These are phyloP conservation scores for Sternotherus odoratus DNA, from an alignment of 2,797 vertebrate genomes.

Conservation along the genomic window DNA sequence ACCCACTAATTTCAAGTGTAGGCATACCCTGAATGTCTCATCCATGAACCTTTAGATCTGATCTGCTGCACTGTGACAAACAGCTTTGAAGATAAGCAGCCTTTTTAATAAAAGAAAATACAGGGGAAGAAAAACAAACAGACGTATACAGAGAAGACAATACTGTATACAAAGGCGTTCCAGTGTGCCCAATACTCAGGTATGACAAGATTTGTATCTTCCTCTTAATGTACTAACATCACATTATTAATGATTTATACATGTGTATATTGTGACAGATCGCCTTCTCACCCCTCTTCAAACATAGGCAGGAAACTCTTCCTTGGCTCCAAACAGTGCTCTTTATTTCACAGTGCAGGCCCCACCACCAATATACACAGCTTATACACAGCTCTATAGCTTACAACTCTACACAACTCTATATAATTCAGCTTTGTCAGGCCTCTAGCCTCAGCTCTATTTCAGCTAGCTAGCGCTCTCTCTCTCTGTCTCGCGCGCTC, in stretches of 20 bases:
- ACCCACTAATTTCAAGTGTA: neutral
- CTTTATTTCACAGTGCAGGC: no score
- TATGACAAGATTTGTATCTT: slow-evolving; percentile 6
- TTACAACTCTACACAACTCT: no score
- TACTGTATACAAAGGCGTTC: neutral
- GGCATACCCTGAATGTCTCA: neutral
- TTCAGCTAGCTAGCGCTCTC: no score
- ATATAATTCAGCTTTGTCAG: no score
- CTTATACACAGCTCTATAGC: no score
- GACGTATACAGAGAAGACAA: neutral
- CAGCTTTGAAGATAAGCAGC: slow-evolving; percentile 40
- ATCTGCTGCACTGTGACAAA: slow-evolving; percentile 23
- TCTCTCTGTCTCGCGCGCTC: no score
- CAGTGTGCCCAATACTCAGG: neutral
- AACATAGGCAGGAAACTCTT: no score
- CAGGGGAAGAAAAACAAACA: slow-evolving; percentile 2
- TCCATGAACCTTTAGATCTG: slow-evolving; percentile 10
- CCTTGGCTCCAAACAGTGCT: no score
- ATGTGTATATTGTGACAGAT: no score
- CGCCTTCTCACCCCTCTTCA: no score
- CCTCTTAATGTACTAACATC: slow-evolving; percentile 32
- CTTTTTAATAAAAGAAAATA: slow-evolving; percentile 45
- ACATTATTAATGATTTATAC: neutral
- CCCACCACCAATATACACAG: no score
- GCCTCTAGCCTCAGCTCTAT: no score